A percentile compares a stretch with the other conserved stretches of the same genome.
Evolutionary conservation across 2,113 vertebrate genomes (phyloP).

Genomic region (Perca fluviatilis): DNA sequence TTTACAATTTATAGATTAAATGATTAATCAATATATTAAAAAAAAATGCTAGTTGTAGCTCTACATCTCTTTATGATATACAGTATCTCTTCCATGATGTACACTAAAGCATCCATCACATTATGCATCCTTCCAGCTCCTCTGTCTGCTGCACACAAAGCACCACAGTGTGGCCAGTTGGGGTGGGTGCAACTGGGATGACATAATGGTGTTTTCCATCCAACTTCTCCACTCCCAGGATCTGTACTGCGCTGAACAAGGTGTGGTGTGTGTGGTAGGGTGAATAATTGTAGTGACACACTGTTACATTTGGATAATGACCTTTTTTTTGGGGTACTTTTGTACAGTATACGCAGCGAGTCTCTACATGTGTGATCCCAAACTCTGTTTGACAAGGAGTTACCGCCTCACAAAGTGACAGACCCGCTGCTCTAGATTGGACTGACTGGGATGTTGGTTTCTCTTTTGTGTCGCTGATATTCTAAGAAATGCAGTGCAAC

Average conservation of each 20-base stretch:
- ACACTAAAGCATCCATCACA: background rate
- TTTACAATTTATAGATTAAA: background rate
- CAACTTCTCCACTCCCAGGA: constrained; percentile 33
- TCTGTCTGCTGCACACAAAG: constrained; percentile 72
- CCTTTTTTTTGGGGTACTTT: constrained; percentile 16
- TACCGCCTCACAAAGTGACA: constrained; percentile 1
- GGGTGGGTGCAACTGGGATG: constrained; percentile 69
- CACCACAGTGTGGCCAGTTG: constrained; percentile 75
- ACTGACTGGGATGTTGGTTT: background rate
- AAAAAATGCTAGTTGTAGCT: background rate
- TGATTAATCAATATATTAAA: background rate
- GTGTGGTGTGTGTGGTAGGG: constrained; percentile 40
- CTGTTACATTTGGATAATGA: constrained; percentile 24
- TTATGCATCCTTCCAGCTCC: constrained; percentile 4
- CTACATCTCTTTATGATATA: background rate
- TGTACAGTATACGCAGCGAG: background rate
- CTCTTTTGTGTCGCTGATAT: background rate
- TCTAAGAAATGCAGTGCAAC: constrained; percentile 1
- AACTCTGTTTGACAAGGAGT: constrained; percentile 25
- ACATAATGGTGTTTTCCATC: constrained; percentile 76
- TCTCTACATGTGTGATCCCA: constrained; percentile 7
- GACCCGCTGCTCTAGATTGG: background rate
- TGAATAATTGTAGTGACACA: constrained; percentile 44
- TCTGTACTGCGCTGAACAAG: constrained; percentile 31
- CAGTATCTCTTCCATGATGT: background rate